Evolutionary conservation across 1,140 invertebrate genomes (phyloP), one percentile per base, ranked within the genome.

Genomic region (Proctacanthus coquilletti): DNA sequence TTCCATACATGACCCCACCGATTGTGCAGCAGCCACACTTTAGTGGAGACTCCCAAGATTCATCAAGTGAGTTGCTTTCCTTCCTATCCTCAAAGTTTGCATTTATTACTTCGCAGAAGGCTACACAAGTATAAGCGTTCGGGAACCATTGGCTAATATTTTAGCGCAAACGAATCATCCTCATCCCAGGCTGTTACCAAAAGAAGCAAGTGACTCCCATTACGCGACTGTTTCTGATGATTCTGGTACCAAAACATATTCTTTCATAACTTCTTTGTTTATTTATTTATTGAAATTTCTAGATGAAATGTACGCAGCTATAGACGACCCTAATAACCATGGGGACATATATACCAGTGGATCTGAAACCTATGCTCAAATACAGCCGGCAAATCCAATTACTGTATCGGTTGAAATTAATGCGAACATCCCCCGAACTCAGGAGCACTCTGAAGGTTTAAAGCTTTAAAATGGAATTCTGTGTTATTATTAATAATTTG

Each of bases 221-320:
- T 85, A 86, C 56, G 79, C 80, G 10, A 82, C 81, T 5, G 80
- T 84, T 4, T 84, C 82, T 0, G 81, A 86, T 60, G 81, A 85
- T 64, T 84, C 82, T 36, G 80, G 81, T 83, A 36, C 4, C 3
- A 10, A 63, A 54, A 40, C 10, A 8, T 34, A n/a, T n/a, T n/a
- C n/a, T n/a, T n/a, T n/a, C n/a, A n/a, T n/a, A n/a, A n/a, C n/a
- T n/a, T n/a, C n/a, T n/a, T n/a, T n/a, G n/a, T n/a, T n/a, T n/a
- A n/a, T n/a, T n/a, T n/a, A n/a, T n/a, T n/a, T n/a, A n/a, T n/a
- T n/a, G n/a, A n/a, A n/a, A 0, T 18, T 38, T 34, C 13, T 36
- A 80, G 84, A 88, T 60, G 85, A 91, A 63, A 85, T 85, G 67
- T 88, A 91, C 60, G 84, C 83, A 2, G 84, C 83, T 3, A 87